A percentile compares a stretch with the other conserved stretches of the same genome.
Conservation (phyloP, 2,888 invertebrate species). For the Cosmia pyralina region DNA sequence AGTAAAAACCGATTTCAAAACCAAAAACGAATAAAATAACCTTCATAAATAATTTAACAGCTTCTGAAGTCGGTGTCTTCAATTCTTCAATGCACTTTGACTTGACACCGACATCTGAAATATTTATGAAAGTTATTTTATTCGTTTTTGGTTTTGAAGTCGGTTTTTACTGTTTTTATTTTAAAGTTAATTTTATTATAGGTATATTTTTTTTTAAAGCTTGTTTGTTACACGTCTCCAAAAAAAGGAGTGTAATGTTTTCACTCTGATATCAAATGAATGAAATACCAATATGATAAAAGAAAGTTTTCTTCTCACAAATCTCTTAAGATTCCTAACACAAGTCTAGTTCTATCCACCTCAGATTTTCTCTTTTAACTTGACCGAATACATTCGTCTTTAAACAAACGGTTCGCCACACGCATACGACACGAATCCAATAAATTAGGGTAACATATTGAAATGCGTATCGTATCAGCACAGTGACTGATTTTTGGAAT, state of each 20-base stretch:
- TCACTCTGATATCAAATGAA: neutral
- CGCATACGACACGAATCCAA: slow-evolving; percentile 31
- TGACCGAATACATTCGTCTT: slow-evolving; percentile 28
- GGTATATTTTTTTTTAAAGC: no score
- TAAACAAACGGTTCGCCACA: slow-evolving; percentile 25
- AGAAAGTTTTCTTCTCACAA: slow-evolving; percentile 22
- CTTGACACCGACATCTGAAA: no score
- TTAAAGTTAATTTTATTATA: no score
- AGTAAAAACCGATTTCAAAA: no score
- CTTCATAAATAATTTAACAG: no score
- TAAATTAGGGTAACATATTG: slow-evolving; percentile 58
- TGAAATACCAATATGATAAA: slow-evolving; percentile 3
- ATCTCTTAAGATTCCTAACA: slow-evolving; percentile 51
- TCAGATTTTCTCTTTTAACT: slow-evolving; percentile 58
- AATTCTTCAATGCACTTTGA: no score
- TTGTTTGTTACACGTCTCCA: neutral
- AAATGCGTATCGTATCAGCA: slow-evolving; percentile 59
- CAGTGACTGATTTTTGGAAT: slow-evolving; percentile 67
- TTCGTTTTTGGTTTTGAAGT: no score
- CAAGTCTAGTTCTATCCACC: slow-evolving; percentile 12
- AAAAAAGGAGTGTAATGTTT: neutral
- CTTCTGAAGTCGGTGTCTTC: no score
- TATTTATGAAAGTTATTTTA: no score
- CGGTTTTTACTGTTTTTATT: no score
- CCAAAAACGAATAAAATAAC: no score